Evolutionary conservation across 2,797 vertebrate species (phyloP), one percentile per base, ranked within the genome.

Genomic region (Microctenopoma lineatum): DNA sequence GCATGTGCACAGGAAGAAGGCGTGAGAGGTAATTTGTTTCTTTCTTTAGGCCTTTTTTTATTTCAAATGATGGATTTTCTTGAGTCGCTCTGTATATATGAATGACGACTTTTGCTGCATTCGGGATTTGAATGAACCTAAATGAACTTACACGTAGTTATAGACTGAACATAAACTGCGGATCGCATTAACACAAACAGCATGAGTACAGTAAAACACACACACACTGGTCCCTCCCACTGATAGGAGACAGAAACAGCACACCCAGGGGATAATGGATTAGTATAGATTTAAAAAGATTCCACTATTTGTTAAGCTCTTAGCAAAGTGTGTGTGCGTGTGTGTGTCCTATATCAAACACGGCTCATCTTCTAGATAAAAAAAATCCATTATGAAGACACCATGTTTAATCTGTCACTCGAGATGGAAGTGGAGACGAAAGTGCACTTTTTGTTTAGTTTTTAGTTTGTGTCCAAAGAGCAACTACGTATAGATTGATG

Each of bases 261-360:
- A 62, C 93, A 89, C 90, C 92, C 85, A 90, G 86, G 88, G 92
- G 90, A 95, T 93, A 92, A 91, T 75, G 92, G 94, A 96, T 96
- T 96, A 96, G 90, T 92, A 81, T 91, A 83, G 83, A 87, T 92
- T 92, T 92, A 93, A 93, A 90, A 91, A 93, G 89, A 93, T 92
- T 87, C 91, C 84, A 71, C 68, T 82, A 70, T 86, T 90, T 84
- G 83, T 78, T 87, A 85, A 91, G 84, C 88, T 84, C 78, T 78
- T 78, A 75, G 78, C 80, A 79, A 77, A 66, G 57, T 66, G 60
- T 68, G 70, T 76, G 70, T 70, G 50, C 64, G 42, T 34, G 41
- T 59, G 59, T 71, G 59, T 58, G 64, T 55, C 63, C 67, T 61
- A 66, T 83, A 84, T 89, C 71, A 85, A 81, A 71, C 66, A 63